Conservation (phyloP, 2,888 invertebrate genomes). For the Cantharis rufa region DNA sequence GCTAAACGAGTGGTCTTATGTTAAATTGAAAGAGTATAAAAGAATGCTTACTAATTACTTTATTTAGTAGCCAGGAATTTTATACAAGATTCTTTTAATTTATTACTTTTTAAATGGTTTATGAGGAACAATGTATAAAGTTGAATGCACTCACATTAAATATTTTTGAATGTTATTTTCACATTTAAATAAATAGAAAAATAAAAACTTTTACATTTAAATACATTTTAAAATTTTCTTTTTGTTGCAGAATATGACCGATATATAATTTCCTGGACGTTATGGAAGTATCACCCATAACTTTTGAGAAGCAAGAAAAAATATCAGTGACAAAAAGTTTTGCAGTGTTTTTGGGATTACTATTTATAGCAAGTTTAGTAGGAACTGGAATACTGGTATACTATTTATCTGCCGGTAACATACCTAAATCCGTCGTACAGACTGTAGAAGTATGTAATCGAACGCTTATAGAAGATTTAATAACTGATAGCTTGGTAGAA, state of each 20-base stretch:
- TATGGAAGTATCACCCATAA: constrained; percentile 55
- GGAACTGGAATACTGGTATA: constrained; percentile 77
- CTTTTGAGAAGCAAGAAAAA: constrained; percentile 67
- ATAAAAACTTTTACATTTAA: background rate
- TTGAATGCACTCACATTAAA: background rate
- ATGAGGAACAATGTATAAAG: background rate
- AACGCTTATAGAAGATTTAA: background rate
- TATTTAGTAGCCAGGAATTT: background rate
- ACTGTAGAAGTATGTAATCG: constrained; percentile 16
- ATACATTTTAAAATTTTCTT: background rate
- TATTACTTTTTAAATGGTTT: background rate
- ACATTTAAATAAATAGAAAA: background rate
- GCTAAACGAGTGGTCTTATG: background rate
- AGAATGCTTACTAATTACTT: background rate
- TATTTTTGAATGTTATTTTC: background rate
- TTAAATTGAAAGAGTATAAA: background rate
- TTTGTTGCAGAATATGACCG: constrained; percentile 38
- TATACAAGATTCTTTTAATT: background rate
- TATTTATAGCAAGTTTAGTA: constrained; percentile 68
- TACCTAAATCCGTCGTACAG: constrained; percentile 51
- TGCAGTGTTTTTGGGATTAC: constrained; percentile 63
- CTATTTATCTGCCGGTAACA: constrained; percentile 72
- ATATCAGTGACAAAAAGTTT: constrained; percentile 69
- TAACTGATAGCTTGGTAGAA: background rate
- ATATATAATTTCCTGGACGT: constrained; percentile 41